Percentiles rank a stretch among this genome's conserved stretches.
phyloP scores from a whole-genome alignment of 1,140 invertebrate species.

The Dendrolimus kikuchii region DNA sequence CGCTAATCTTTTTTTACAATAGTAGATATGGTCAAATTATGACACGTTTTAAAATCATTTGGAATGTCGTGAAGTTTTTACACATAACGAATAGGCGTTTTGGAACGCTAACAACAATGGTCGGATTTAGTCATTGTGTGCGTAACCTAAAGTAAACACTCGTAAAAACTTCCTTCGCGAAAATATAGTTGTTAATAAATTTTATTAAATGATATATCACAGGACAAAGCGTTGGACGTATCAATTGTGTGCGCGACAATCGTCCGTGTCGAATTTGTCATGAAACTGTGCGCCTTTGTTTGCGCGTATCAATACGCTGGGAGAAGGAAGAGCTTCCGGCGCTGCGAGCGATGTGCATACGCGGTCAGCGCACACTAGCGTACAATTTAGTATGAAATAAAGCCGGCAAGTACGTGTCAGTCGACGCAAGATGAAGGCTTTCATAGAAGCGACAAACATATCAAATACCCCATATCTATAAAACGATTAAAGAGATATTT shows the following conservation, averaged over 20 bases:
- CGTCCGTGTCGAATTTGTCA: conserved; percentile 60
- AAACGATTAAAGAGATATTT: too few relatives aligned
- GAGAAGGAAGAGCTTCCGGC: conserved; percentile 63
- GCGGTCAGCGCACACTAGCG: too few relatives aligned
- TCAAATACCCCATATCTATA: too few relatives aligned
- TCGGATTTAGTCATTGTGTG: conserved; percentile 51
- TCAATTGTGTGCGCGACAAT: conserved; percentile 48
- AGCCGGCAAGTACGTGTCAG: too few relatives aligned
- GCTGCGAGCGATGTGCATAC: neutral
- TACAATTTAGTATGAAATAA: too few relatives aligned
- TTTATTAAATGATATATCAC: conserved; percentile 48
- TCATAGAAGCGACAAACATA: too few relatives aligned
- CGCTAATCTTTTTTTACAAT: too few relatives aligned
- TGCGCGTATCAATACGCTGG: conserved; percentile 41
- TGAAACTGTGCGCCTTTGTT: conserved; percentile 48
- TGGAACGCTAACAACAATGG: conserved; percentile 47
- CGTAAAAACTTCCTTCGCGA: conserved; percentile 39
- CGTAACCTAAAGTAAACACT: conserved; percentile 44
- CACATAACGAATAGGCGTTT: conserved; percentile 1
- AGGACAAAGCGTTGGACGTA: conserved; percentile 36
- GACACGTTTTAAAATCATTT: too few relatives aligned
- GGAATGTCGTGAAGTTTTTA: too few relatives aligned
- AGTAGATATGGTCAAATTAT: too few relatives aligned
- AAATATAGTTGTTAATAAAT: conserved; percentile 61
- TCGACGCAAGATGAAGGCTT: too few relatives aligned